Percentiles rank a stretch among this genome's conserved stretches.
Evolutionary conservation across 2,113 vertebrate species (phyloP).

Genomic region (Rafetus swinhoei): DNA sequence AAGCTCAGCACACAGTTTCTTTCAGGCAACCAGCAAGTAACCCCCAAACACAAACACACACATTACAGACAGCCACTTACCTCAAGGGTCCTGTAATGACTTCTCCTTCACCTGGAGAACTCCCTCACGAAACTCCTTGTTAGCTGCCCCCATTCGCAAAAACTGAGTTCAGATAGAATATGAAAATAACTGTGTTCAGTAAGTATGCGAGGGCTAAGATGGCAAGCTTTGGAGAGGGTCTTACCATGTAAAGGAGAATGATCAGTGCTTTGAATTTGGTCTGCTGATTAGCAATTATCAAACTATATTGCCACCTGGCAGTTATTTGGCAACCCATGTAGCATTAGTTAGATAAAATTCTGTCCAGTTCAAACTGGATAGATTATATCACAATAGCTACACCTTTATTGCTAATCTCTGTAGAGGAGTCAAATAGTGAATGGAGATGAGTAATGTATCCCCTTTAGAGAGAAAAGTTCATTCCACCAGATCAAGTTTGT

Average conservation of each 20-base stretch:
- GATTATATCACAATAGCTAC: accelerated
- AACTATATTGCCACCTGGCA: conserved; percentile 26
- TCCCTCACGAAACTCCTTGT: too few species aligned
- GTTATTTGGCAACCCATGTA: background rate
- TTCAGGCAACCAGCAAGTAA: too few species aligned
- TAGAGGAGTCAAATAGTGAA: accelerated
- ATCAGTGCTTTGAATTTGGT: conserved; percentile 26
- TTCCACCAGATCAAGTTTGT: background rate
- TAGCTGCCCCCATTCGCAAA: too few species aligned
- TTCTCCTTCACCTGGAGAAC: too few species aligned
- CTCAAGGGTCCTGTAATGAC: too few species aligned
- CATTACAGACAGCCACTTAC: too few species aligned
- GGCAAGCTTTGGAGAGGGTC: background rate
- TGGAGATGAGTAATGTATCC: background rate
- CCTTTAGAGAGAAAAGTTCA: background rate
- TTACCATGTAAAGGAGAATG: background rate
- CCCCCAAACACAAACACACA: too few species aligned
- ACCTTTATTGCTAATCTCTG: conserved; percentile 6
- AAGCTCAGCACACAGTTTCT: too few species aligned
- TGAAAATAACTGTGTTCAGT: background rate
- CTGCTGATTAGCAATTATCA: background rate
- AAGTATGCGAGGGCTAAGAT: background rate
- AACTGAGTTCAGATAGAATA: background rate
- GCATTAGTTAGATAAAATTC: conserved; percentile 36
- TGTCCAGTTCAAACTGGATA: accelerated